These are phyloP conservation scores for Atethmia centrago DNA, from an alignment of 2,888 invertebrate genomes.

Conservation along the genomic window DNA sequence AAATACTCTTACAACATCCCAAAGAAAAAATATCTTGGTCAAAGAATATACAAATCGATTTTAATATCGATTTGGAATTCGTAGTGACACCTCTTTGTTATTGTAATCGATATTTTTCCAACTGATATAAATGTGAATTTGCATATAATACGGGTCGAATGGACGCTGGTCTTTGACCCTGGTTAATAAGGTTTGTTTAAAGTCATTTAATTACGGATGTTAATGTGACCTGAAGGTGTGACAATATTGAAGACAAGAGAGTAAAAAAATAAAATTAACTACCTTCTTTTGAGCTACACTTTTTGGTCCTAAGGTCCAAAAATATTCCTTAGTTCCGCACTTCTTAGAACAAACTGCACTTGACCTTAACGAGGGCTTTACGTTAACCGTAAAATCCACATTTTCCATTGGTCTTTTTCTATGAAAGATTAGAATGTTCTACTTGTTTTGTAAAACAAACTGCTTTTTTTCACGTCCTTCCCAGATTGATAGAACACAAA, in stretches of 20 bases:
- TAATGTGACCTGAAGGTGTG: slow-evolving; percentile 14
- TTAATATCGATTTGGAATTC: slow-evolving; percentile 69
- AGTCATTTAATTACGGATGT: slow-evolving; percentile 23
- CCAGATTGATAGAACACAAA: slow-evolving; percentile 41
- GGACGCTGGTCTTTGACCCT: slow-evolving; percentile 56
- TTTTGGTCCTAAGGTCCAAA: background rate
- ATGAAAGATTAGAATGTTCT: background rate
- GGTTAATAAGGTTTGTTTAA: slow-evolving; percentile 43
- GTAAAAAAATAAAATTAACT: no score
- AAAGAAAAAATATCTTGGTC: slow-evolving; percentile 70
- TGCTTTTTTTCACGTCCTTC: background rate
- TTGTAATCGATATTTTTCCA: slow-evolving; percentile 65
- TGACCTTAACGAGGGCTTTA: background rate
- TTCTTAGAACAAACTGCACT: background rate
- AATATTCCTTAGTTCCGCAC: no score
- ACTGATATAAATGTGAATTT: slow-evolving; percentile 57
- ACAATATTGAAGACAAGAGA: no score
- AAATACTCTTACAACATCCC: slow-evolving; percentile 55
- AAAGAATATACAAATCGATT: slow-evolving; percentile 62
- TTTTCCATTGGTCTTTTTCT: background rate
- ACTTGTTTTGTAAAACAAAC: background rate
- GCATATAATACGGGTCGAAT: slow-evolving; percentile 72
- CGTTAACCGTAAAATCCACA: background rate
- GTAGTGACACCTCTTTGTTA: slow-evolving; percentile 64
- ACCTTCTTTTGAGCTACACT: background rate